Conservation (phyloP, 2,113 vertebrate species). For the Hemichromis elongatus region DNA sequence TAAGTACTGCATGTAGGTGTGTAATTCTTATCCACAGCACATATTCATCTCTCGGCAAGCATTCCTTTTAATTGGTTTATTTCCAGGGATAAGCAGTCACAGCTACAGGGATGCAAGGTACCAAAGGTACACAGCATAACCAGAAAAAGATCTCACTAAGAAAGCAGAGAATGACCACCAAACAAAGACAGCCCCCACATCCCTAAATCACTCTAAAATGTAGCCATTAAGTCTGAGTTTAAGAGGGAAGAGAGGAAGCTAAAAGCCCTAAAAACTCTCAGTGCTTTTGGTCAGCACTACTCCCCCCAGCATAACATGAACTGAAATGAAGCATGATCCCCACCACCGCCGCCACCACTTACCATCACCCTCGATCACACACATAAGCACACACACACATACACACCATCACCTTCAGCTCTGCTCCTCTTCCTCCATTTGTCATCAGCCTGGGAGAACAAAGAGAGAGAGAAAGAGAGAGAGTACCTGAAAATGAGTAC, state of each 20-base stretch:
- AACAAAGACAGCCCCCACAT: background rate
- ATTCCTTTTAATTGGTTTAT: background rate
- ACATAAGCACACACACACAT: background rate
- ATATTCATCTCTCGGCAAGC: background rate
- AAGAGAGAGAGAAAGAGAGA: constrained; percentile 11
- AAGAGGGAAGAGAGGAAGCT: constrained; percentile 1
- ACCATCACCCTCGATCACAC: background rate
- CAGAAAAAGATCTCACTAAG: constrained; percentile 3
- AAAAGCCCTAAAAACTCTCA: constrained; percentile 7
- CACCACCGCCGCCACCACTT: background rate
- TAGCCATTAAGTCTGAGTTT: constrained; percentile 19
- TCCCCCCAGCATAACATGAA: constrained; percentile 7
- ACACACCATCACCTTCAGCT: constrained; percentile 31
- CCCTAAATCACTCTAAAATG: background rate
- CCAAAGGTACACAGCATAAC: background rate
- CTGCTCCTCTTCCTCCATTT: constrained; percentile 48
- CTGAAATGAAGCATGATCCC: constrained; percentile 40
- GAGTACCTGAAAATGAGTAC: constrained; percentile 54
- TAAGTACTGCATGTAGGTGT: background rate
- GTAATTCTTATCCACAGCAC: background rate
- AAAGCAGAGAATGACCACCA: background rate
- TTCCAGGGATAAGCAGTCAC: background rate
- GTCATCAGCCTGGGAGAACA: constrained; percentile 38
- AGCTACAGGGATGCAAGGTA: background rate
- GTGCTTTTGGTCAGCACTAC: constrained; percentile 9